Conservation (phyloP, 2,797 vertebrate species). For the Sebastes nivosus region DNA sequence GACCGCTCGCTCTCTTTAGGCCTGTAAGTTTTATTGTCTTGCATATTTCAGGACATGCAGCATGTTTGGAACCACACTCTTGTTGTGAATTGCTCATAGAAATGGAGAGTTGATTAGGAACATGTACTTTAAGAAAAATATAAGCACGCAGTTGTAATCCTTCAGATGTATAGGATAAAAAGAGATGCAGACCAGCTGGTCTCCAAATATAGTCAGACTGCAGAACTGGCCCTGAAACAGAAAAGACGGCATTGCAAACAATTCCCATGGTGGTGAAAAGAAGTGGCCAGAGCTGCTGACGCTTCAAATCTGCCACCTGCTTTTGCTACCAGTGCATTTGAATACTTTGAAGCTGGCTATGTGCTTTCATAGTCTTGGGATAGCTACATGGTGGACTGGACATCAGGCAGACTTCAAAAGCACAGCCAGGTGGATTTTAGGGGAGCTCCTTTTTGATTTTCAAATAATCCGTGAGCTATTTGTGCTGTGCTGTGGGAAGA, state of each 20-base stretch:
- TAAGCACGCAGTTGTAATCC: background rate
- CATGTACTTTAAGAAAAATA: background rate
- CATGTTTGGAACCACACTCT: background rate
- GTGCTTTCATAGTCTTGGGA: constrained; percentile 1
- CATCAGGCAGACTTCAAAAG: constrained; percentile 12
- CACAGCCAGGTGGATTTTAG: background rate
- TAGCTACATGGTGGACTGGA: background rate
- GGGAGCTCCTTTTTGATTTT: background rate
- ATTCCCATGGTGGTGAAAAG: constrained; percentile 48
- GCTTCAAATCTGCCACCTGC: constrained; percentile 51
- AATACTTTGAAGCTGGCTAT: constrained; percentile 18
- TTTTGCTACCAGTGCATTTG: constrained; percentile 44
- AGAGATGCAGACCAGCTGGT: constrained; percentile 39
- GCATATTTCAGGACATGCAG: background rate
- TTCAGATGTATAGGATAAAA: constrained; percentile 4
- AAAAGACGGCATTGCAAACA: constrained; percentile 42
- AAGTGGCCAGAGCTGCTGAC: constrained; percentile 56
- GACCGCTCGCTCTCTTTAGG: background rate
- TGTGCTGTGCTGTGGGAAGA: background rate
- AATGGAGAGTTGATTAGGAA: background rate
- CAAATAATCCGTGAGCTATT: background rate
- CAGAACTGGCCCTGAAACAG: constrained; percentile 41
- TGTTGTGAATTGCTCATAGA: background rate
- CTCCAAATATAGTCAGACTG: constrained; percentile 60
- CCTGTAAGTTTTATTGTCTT: background rate